Evolutionary conservation across 2,888 invertebrate species (phyloP).

Genomic region (Chloroclystis v-ata): DNA sequence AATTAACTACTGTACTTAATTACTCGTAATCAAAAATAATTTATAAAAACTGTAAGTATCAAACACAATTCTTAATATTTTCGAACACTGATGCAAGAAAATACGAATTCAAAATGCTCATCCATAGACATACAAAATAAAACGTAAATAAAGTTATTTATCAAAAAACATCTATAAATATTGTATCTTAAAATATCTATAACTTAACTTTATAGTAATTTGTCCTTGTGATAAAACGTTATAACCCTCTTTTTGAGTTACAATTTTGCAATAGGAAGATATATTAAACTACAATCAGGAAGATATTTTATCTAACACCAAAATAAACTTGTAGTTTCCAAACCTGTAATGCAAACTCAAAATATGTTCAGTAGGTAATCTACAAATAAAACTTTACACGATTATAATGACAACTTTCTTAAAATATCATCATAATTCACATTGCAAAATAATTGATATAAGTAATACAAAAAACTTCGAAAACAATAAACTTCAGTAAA

Average conservation of each 20-base stretch:
- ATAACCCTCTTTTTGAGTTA: not conserved
- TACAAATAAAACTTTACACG: not conserved
- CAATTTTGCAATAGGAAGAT: no score
- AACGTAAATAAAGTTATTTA: conserved; percentile 43
- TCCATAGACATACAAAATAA: conserved; percentile 43
- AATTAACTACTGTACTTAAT: conserved; percentile 11
- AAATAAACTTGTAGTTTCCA: no score
- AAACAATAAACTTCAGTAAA: conserved; percentile 14
- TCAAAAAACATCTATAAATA: conserved; percentile 29
- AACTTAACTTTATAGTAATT: conserved; percentile 13
- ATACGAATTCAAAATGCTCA: conserved; percentile 20
- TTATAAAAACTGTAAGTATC: not conserved
- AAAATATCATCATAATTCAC: not conserved
- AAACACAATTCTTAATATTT: not conserved
- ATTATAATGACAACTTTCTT: not conserved
- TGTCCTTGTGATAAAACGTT: conserved; percentile 10
- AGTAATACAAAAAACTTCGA: conserved; percentile 3
- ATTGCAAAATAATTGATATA: conserved; percentile 14
- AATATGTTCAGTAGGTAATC: not conserved
- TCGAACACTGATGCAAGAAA: no score
- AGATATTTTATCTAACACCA: no score
- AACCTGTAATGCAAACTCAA: no score
- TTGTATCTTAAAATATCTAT: conserved; percentile 27
- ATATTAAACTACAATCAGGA: no score
- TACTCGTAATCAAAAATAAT: conserved; percentile 7